These are phyloP conservation scores for Amazona vittata DNA, from an alignment of 2,113 vertebrate species.

Conservation along the genomic window DNA sequence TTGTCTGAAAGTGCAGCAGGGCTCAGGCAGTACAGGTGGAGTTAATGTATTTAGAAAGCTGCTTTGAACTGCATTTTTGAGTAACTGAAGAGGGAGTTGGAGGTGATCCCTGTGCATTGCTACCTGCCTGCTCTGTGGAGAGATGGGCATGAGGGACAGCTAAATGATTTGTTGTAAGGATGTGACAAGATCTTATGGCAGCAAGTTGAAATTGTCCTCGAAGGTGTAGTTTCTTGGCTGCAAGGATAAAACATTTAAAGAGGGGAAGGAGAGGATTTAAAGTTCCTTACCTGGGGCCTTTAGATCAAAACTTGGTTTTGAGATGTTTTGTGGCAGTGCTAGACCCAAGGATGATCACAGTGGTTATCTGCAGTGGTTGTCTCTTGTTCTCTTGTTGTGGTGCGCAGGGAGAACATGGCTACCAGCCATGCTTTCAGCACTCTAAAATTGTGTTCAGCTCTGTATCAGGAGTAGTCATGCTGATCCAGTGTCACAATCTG, in stretches of 20 bases:
- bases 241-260: background rate
- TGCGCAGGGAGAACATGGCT: background rate
- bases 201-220: background rate
- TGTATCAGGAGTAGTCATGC: background rate
- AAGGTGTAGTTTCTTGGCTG: background rate
- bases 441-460: background rate
- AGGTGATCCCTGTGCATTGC: background rate
- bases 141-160: background rate
- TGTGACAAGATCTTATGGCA: background rate
- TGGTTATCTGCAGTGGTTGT: background rate
- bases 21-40: background rate
- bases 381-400: background rate
- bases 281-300: background rate
- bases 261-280: background rate
- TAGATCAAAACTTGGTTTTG: background rate
- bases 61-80: background rate
- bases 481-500: background rate
- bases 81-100: background rate
- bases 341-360: background rate
- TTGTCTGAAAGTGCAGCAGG: background rate
- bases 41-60: background rate
- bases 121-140: background rate
- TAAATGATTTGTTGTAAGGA: background rate
- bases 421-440: background rate
- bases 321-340: background rate